Base-by-base conservation (phyloP, 2,888 invertebrate species). In the Mantis religiosa region DNA sequence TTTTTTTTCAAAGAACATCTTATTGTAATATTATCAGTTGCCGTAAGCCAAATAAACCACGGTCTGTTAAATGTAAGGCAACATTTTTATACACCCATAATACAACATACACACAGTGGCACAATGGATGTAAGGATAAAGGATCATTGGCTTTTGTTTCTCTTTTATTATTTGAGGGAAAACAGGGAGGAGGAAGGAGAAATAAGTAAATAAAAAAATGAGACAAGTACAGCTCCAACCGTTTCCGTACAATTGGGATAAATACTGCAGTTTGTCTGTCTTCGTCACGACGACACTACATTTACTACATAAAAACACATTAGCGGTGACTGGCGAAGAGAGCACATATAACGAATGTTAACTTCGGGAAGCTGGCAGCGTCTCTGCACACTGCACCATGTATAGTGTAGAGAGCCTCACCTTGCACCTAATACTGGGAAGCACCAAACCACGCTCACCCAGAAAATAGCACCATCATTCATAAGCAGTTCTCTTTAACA, bases 41-140 rank as follows among this genome's bases (percentile, higher is more conserved):
- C 87, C 71, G 81, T 87, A 28, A 83, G 30, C 28, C 83, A 83
- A 83, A 83, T 28, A 83, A 83, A 30, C 47, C 82, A 82, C 41
- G n/a, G 82, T 87, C 41, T 82, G 28, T 83, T 85, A 89, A 41
- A 85, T 86, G 86, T 89, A 89, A 89, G 89, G 89, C 89, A 89
- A 88, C 88, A 85, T 85, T 84, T 84, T 85, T 85, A 71, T 71
- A 85, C 83, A 83, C 28, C 83, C 83, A 83, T 83, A 83, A 25
- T 83, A 83, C 85, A 20, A 85, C 85, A 85, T n/a, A 85, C 85
- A 85, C 47, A 85, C 85, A 85, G 47, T 85, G 85, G 85, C 54
- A 54, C 54, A 85, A 85, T 85, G 85, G 85, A 88, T 84, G 84
- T 47, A 83, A 87, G 82, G 85, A 85, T 27, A 28, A 9, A 71